These are phyloP conservation scores for Trissoscelio sp. DNA, from an alignment of 2,888 invertebrate genomes.

Conservation along the genomic window DNA sequence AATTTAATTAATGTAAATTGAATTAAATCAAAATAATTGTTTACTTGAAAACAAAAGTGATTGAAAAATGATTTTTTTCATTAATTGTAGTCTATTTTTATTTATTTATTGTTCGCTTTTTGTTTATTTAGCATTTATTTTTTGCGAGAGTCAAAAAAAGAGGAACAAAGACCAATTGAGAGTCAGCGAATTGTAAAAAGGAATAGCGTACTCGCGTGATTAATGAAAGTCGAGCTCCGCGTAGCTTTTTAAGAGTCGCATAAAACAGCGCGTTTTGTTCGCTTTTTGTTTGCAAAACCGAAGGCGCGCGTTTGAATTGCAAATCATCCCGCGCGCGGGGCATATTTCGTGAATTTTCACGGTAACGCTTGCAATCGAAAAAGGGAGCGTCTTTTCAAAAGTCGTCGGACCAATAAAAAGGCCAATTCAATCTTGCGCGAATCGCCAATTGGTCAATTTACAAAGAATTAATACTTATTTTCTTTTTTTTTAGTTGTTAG, in stretches of 20 bases:
- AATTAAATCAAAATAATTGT: too few species aligned
- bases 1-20: too few species aligned
- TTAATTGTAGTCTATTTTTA: too few species aligned
- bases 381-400: neutral
- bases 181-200: slow-evolving; percentile 51
- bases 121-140: neutral
- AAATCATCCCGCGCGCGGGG: slow-evolving; percentile 11
- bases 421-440: too few species aligned
- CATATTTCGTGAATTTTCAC: slow-evolving; percentile 39
- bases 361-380: neutral
- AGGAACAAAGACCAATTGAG: slow-evolving; percentile 53
- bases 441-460: too few species aligned
- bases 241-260: slow-evolving; percentile 35
- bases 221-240: slow-evolving; percentile 36
- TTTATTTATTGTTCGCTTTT: too few species aligned
- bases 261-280: slow-evolving; percentile 29
- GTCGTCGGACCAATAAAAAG: too few species aligned
- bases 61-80: too few species aligned
- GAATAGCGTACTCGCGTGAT: slow-evolving; percentile 48
- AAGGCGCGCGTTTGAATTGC: slow-evolving; percentile 38
- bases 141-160: slow-evolving; percentile 26
- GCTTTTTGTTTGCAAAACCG: slow-evolving; percentile 39
- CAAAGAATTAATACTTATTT: too few species aligned
- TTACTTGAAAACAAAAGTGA: too few species aligned
- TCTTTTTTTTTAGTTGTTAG: too few species aligned